Percentiles rank a stretch among this genome's conserved stretches.
Conservation (phyloP, 2,113 vertebrate species). For the Pandion haliaetus region DNA sequence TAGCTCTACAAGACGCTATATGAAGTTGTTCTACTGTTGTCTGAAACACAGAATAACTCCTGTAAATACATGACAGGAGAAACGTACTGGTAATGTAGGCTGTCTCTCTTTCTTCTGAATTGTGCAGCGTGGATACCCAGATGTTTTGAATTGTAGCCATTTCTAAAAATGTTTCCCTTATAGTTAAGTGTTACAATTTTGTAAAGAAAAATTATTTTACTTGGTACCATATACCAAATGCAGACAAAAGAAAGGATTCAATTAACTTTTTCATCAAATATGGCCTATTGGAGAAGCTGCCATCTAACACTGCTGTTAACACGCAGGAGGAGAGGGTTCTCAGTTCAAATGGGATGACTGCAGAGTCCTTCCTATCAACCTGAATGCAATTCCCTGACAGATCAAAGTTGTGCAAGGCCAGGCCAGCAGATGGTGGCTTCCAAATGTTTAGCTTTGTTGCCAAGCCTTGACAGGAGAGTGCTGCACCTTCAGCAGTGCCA, state of each 20-base stretch:
- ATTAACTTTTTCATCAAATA: neutral
- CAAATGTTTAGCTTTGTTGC: neutral
- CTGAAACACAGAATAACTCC: neutral
- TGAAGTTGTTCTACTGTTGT: neutral
- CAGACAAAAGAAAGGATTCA: neutral
- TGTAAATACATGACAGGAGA: neutral
- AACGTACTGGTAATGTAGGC: neutral
- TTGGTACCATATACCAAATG: neutral
- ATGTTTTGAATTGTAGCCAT: neutral
- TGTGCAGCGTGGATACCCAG: neutral
- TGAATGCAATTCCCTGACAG: neutral
- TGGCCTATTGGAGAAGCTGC: neutral
- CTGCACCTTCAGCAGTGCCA: neutral
- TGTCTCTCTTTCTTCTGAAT: neutral
- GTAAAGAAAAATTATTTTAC: neutral
- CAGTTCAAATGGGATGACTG: neutral
- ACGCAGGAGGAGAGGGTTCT: neutral
- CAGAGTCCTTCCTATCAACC: neutral
- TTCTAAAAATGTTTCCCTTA: neutral
- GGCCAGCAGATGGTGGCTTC: neutral
- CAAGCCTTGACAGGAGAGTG: neutral
- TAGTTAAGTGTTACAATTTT: neutral
- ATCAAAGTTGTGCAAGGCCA: neutral
- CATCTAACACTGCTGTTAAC: neutral
- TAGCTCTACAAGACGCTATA: neutral